Evolutionary conservation across 2,888 invertebrate genomes (phyloP).

Genomic region (Gymnocheta viridis): DNA sequence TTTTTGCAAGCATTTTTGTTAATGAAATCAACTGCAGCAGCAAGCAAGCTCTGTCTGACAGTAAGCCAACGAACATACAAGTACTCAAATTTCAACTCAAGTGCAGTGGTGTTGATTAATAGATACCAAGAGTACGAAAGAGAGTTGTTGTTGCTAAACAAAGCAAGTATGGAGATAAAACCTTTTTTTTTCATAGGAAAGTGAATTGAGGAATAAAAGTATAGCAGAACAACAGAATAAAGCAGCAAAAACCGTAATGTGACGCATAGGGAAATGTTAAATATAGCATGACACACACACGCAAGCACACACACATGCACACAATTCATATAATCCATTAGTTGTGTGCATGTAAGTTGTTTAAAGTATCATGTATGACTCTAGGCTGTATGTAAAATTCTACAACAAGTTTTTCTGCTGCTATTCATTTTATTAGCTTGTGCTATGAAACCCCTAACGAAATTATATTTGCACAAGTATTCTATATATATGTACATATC

Average conservation of each 20-base stretch:
- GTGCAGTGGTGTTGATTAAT: slow-evolving; percentile 68
- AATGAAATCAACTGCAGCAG: slow-evolving; percentile 80
- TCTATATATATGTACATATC: background rate
- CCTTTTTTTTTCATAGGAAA: slow-evolving; percentile 30
- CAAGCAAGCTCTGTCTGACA: slow-evolving; percentile 47
- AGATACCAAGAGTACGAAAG: slow-evolving; percentile 57
- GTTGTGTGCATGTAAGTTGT: slow-evolving; percentile 16
- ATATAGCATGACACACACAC: slow-evolving; percentile 39
- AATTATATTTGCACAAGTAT: slow-evolving; percentile 27
- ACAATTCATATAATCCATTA: background rate
- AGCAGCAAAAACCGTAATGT: slow-evolving; percentile 41
- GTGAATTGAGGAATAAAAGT: slow-evolving; percentile 19
- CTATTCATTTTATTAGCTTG: slow-evolving; percentile 44
- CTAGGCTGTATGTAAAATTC: slow-evolving; percentile 39
- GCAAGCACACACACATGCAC: background rate
- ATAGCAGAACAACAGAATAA: background rate
- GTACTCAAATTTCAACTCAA: slow-evolving; percentile 62
- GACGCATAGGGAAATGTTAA: slow-evolving; percentile 63
- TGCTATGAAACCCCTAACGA: slow-evolving; percentile 35
- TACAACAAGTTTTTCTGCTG: slow-evolving; percentile 31
- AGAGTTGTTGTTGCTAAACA: slow-evolving; percentile 13
- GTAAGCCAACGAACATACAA: slow-evolving; percentile 24
- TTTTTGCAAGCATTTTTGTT: slow-evolving; percentile 73
- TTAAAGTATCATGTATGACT: slow-evolving; percentile 57
- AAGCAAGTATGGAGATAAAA: slow-evolving; percentile 45